Evolutionary conservation across 2,888 invertebrate genomes (phyloP), one percentile per base, ranked within the genome.

Genomic region (Amiota minor): DNA sequence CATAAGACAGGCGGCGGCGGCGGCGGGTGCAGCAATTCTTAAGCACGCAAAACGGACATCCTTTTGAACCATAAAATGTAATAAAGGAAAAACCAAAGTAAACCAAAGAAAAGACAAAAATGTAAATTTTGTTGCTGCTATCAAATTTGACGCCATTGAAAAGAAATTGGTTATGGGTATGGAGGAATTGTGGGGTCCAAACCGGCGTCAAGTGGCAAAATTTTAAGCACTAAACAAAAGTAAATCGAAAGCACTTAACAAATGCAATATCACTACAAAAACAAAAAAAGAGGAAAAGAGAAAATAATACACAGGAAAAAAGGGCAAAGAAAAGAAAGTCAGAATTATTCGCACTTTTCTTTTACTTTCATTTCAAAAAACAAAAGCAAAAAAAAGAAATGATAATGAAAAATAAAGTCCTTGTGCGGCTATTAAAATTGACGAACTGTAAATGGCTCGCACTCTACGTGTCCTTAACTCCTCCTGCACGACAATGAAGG

Each of bases 391-490:
- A 62, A 23, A 14, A 62, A 23, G 14, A 20, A 23, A 11, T 9
- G 35, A 12, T 2, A 11, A 11, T 23, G 14, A 62, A 35, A 16
- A 9, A 45, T 47, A 68, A 53, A 49, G 70, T 67, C 72, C 67
- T 67, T 49, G 35, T 18, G 45, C 45, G 67, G 62, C 77, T 79
- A 84, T 86, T 82, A 86, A 86, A 87, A 87, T 86, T 87, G 87
- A 87, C 87, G 85, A 86, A 86, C 86, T 86, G 86, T 85, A 82
- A 86, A 85, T 81, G 82, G 76, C 75, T 45, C 73, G 12, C 35
- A 35, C 53, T 16, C 35, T 20, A 61, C 16, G 18, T 23, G 11
- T 18, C n/a, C 50, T 62, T 35, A 35, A 2, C 62, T 14, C 46
- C 9, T 47, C n/a, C 11, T 16, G 8, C n/a, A n/a, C 9, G n/a